Conservation (phyloP, 2,113 vertebrate species). For the Salminus brasiliensis region DNA sequence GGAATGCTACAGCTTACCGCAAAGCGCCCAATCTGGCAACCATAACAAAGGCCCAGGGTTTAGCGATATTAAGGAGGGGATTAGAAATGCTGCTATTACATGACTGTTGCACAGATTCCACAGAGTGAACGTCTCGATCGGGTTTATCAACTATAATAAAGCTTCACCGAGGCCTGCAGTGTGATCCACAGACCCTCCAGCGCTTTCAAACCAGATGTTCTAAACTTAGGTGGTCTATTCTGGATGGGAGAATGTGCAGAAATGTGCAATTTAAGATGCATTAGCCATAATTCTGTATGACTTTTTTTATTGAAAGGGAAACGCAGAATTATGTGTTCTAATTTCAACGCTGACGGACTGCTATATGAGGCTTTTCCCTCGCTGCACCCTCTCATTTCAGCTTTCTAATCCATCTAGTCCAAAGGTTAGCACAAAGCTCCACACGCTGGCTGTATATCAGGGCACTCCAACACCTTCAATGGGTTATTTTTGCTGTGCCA, state of each 20-base stretch:
- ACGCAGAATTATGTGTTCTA: background rate
- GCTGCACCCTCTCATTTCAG: background rate
- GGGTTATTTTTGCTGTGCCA: background rate
- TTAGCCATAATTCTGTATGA: conserved; percentile 15
- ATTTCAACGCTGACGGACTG: background rate
- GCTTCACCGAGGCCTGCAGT: background rate
- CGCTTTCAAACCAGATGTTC: background rate
- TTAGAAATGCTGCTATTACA: conserved; percentile 49
- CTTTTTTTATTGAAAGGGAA: background rate
- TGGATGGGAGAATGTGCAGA: background rate
- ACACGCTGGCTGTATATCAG: background rate
- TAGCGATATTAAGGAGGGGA: conserved; percentile 15
- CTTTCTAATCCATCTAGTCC: background rate
- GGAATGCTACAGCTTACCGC: conserved; percentile 63
- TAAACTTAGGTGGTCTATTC: conserved; percentile 37
- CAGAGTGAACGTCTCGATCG: background rate
- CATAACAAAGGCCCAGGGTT: conserved; percentile 12
- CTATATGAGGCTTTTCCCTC: background rate
- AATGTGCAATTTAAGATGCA: conserved; percentile 3
- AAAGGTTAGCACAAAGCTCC: background rate
- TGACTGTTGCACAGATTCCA: conserved; percentile 54
- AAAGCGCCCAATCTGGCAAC: conserved; percentile 43
- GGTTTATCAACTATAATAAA: background rate
- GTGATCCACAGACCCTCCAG: background rate
- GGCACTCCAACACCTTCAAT: background rate